Evolutionary conservation across 1,140 invertebrate species (phyloP).

Genomic region (Macrostomum lignano): DNA sequence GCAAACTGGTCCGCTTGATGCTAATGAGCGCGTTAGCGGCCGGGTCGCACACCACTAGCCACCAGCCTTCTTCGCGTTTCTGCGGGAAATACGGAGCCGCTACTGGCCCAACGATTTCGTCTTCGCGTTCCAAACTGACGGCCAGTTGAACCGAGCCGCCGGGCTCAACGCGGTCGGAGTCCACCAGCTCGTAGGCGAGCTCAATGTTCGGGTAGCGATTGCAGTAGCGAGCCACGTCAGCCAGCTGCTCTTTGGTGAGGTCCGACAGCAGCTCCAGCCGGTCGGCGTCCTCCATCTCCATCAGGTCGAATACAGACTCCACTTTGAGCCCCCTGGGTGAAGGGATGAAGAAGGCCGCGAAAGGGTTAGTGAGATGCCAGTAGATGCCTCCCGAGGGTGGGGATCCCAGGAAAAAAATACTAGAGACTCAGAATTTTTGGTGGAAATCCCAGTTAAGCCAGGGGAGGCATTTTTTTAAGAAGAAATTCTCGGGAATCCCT

Average conservation of each 20-base stretch:
- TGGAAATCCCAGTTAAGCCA: no score
- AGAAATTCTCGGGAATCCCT: no score
- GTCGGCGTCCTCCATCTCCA: conserved; percentile 85
- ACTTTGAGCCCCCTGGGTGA: conserved; percentile 33
- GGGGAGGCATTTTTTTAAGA: no score
- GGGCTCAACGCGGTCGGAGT: conserved; percentile 13
- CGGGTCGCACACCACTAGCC: conserved; percentile 91
- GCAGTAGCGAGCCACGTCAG: conserved; percentile 84
- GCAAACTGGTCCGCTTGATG: conserved; percentile 71
- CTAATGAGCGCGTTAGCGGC: conserved; percentile 70
- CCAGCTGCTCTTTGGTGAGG: conserved; percentile 55
- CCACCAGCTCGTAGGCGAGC: conserved; percentile 54
- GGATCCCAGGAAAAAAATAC: no score
- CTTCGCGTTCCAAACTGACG: conserved; percentile 76
- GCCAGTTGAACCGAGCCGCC: conserved; percentile 26
- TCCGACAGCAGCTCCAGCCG: conserved; percentile 47
- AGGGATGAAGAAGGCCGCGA: no score
- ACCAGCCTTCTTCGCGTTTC: conserved; percentile 97
- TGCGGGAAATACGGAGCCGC: conserved; percentile 90
- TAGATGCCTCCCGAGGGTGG: no score
- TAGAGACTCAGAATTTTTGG: no score
- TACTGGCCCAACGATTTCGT: conserved; percentile 76
- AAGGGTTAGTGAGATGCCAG: no score
- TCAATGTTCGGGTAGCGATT: conserved; percentile 97
- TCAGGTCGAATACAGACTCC: conserved; percentile 87